Conservation (phyloP, 1,140 invertebrate species). For the Bemisia tabaci region DNA sequence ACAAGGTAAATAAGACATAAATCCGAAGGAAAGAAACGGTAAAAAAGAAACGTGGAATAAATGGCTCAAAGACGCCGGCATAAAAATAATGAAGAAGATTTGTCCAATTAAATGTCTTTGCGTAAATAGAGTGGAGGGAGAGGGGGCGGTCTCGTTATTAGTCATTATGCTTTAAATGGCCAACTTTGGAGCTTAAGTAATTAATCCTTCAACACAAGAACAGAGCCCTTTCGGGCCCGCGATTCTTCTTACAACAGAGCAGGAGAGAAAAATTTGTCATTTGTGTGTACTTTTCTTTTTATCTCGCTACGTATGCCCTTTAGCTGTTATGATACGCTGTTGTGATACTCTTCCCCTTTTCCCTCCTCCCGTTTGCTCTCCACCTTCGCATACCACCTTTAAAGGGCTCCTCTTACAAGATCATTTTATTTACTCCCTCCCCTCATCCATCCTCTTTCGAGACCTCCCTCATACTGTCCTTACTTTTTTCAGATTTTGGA, state of each 20-base stretch:
- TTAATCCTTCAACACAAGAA: background rate
- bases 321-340: background rate
- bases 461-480: background rate
- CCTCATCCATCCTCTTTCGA: background rate
- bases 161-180: background rate
- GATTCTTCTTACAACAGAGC: no score
- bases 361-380: background rate
- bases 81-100: background rate
- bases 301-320: background rate
- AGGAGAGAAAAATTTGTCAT: background rate
- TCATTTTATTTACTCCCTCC: background rate
- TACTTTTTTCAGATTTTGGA: background rate
- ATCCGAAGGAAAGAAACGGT: background rate
- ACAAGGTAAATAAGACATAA: background rate
- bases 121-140: background rate
- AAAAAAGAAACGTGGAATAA: background rate
- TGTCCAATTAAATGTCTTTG: background rate
- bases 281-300: background rate
- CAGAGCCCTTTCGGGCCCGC: background rate
- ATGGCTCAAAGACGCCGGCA: background rate
- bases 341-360: background rate
- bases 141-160: background rate
- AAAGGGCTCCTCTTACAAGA: background rate
- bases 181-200: background rate
- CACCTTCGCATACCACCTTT: background rate